Percentiles rank a stretch among this genome's conserved stretches.
phyloP scores from a whole-genome alignment of 2,113 vertebrate genomes.

The Prunella himalayana region DNA sequence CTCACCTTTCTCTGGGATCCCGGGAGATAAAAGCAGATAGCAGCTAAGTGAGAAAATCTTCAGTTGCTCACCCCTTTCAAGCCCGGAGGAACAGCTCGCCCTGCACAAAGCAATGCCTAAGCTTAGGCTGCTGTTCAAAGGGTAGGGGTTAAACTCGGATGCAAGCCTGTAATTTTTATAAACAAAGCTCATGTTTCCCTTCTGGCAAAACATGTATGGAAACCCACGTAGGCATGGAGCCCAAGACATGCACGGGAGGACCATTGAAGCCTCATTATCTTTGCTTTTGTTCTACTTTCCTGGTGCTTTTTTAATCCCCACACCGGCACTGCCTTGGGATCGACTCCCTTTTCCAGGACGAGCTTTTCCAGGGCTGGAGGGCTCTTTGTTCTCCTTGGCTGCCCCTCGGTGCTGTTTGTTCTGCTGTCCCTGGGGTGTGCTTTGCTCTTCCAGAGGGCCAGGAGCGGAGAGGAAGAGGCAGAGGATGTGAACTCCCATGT shows the following conservation, averaged over 20 bases:
- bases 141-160: slow-evolving; percentile 24
- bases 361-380: slow-evolving; percentile 35
- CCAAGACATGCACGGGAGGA: background rate
- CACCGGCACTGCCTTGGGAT: slow-evolving; percentile 45
- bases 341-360: slow-evolving; percentile 59
- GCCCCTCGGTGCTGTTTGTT: slow-evolving; percentile 27
- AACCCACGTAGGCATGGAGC: background rate
- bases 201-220: slow-evolving; percentile 40
- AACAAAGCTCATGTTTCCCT: slow-evolving; percentile 52
- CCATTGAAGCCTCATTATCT: background rate
- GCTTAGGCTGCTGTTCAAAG: slow-evolving; percentile 37
- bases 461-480: slow-evolving; percentile 37
- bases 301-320: slow-evolving; percentile 36
- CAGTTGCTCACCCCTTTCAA: background rate
- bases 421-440: slow-evolving; percentile 49
- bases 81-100: background rate
- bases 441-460: slow-evolving; percentile 48
- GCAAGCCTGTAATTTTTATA: slow-evolving; percentile 66
- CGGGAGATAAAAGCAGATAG: background rate
- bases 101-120: background rate
- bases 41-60: slow-evolving; percentile 25
- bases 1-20: background rate
- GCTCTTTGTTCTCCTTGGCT: slow-evolving; percentile 57
- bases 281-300: slow-evolving; percentile 21
- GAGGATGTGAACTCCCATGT: slow-evolving; percentile 53